Base-by-base conservation (phyloP, 2,888 invertebrate genomes). In the Ochlodes sylvanus region DNA sequence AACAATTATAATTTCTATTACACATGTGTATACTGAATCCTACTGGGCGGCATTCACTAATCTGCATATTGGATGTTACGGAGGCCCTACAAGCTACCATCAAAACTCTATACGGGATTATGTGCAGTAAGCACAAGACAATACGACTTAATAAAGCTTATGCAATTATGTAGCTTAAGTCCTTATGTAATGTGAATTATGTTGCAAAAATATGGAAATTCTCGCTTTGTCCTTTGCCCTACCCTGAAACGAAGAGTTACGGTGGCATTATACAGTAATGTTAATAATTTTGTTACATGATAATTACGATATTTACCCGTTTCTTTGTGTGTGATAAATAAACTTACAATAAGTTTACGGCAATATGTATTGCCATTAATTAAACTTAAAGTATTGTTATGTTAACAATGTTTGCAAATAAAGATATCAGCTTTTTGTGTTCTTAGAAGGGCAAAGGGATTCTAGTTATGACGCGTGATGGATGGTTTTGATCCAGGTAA, bases 391-490 rank as follows among this genome's bases (percentile, higher is more conserved):
- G 66, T 52, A 52, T 66, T 66, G 55, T 55, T 69, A 64, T 61
- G 66, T 71, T 75, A 74, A 85, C 80, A 88, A 87, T 87, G 86
- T 90, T 90, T 89, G 90, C 89, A 89, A 90, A 90, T 91, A 90
- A 85, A 89, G 86, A 86, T 77, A 79, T 85, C 77, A 83, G 82
- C 82, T 81, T 80, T 82, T 82, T 74, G 79, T 78, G 73, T 75
- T 87, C 85, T 76, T 76, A 76, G 87, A 86, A 89, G 77, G 74
- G 81, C 76, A 83, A 84, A 82, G 77, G 72, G 71, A 85, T 85
- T 81, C 91, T 90, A 84, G 87, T 91, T 91, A 90, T 87, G 80
- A 81, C 80, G 74, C 77, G 79, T 93, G 92, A 93, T 92, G 84
- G 90, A 92, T 92, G 86, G 83, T 80, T 76, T 68, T 76, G 73